Base-by-base conservation (phyloP, 2,113 vertebrate species). In the Bolborhynchus lineola region DNA sequence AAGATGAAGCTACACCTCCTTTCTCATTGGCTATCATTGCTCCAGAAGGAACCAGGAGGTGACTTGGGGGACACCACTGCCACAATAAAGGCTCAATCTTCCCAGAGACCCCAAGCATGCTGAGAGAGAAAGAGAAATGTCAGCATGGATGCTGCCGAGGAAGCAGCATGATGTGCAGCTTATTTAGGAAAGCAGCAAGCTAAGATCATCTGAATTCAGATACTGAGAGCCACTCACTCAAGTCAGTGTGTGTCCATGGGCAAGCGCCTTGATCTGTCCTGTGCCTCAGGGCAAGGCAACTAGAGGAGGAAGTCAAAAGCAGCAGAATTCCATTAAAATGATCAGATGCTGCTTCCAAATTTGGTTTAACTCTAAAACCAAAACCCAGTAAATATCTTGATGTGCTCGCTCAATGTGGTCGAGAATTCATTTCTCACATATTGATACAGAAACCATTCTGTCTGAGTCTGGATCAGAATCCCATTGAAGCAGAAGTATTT, bases 271-370 rank as follows among this genome's bases (percentile, higher is more conserved):
- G 76, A 95, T 97, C 95, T 90, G 25, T 8, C 63, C 86, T 68
- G 44, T 55, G 93, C 95, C 93, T 93, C 82, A 1, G 88, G 95
- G 93, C 87, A 83, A 85, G 46, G 92, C 82, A 75, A 90, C 88
- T 9, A 76, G 26, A 78, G 81, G 24, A 81, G 64, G 86, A 78
- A 80, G 68, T 47, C 9, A 72, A 94, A 86, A 83, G 46, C 76
- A 91, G 28, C 39, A 81, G 75, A 88, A 75, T 74, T 60, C 57
- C 77, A 33, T 83, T 72, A 26, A 57, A 86, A 91, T 4, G 33
- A 84, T 92, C 72, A 33, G 41, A 79, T 63, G 18, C 70, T 0
- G 18, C 52, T 87, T 86, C 80, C 44, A 37, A 26, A 88, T 62
- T 52, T 19, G 24, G 47, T 46, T 93, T 71, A 68, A 57, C 52